Conservation (phyloP, 2,797 vertebrate species). For the Falco novaeseelandiae region DNA sequence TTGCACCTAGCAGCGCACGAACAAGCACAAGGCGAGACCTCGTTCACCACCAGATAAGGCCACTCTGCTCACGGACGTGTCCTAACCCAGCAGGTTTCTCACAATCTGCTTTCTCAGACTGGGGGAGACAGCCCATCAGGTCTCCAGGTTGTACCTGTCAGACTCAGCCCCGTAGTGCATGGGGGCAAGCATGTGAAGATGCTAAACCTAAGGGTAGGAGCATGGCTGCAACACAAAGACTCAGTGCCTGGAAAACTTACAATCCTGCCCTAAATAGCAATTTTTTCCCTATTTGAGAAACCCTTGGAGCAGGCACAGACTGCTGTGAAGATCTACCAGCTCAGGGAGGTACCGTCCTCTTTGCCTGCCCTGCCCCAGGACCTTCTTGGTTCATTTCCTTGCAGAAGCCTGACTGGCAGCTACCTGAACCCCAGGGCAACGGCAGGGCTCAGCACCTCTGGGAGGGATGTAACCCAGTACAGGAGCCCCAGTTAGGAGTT, state of each 20-base stretch:
- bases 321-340: background rate
- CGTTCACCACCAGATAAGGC: fast-evolving
- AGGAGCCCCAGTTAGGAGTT: background rate
- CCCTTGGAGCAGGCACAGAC: background rate
- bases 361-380: background rate
- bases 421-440: background rate
- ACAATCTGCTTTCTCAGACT: background rate
- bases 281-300: background rate
- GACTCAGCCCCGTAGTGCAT: background rate
- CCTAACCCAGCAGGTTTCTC: background rate
- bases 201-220: background rate
- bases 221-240: background rate
- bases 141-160: background rate
- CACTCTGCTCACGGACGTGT: fast-evolving
- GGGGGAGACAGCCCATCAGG: fast-evolving
- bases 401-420: background rate
- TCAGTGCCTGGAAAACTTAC: background rate
- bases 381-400: background rate
- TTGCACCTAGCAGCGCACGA: background rate
- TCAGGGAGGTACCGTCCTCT: fast-evolving
- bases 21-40: fast-evolving
- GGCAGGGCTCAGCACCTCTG: background rate
- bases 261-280: background rate
- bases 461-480: fast-evolving
- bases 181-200: background rate